Base-by-base conservation (phyloP, 2,797 vertebrate species). In the Pangasius sanitwongsei region DNA sequence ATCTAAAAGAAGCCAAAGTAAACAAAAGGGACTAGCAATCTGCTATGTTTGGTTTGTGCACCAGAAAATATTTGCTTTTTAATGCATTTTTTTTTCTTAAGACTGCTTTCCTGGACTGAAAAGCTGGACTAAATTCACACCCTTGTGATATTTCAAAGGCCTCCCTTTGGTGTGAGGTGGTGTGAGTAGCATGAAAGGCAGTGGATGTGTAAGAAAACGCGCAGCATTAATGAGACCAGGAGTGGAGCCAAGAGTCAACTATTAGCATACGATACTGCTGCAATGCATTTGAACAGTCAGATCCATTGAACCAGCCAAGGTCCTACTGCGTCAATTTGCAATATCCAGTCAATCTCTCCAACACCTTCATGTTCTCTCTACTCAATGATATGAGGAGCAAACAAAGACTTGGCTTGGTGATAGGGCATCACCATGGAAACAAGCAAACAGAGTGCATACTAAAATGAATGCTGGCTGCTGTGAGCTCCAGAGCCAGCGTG, bases 371-470 rank as follows among this genome's bases (percentile, higher is more conserved):
- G n/a, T 70, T 41, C 74, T 87, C 72, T 57, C 86, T 44, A 50
- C 63, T 86, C 83, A 65, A 82, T 74, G 65, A 82, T 72, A 74
- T 13, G 37, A 74, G 65, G n/a, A 15, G 65, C 83, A 59, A 74
- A 78, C 74, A 87, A 75, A 89, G 87, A 70, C 83, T 70, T 85
- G 65, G 83, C 31, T 55, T 48, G 57, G 65, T 28, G 74, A 85
- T 82, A 86, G 74, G 89, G 83, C 86, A 90, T 90, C 77, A 48
- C 81, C 86, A 90, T 90, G 89, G 89, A 86, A 90, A 89, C 89
- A 84, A 72, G 70, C 75, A 74, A 89, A 87, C 86, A 86, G 75
- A 82, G 44, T 70, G 55, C 75, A 81, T 87, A 55, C 67, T 65
- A 83, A 87, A 87, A 87, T 53, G 82, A 81, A 82, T 34, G n/a